Base-by-base conservation (phyloP, 64 coral and sea anemone species). In the Pocillopora verrucosa region DNA sequence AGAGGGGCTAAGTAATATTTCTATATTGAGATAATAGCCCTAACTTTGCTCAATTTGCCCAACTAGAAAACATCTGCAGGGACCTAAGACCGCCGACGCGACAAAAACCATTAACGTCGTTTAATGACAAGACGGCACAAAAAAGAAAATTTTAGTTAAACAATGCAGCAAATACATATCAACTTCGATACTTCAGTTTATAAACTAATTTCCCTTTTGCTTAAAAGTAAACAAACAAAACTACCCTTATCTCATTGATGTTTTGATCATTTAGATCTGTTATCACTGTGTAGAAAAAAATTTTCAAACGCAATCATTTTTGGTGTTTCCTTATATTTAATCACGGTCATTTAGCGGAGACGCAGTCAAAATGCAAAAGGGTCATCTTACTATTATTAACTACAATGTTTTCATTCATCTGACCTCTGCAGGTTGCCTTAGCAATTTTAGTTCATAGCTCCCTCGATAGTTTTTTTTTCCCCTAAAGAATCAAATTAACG, bases 141-240 rank as follows among this genome's bases (percentile, higher is more conserved):
- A 56, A 85, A 85, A 56, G 19, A 15, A 36, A 70, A 25, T 38
- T 79, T 67, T 65, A 22, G 37, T 62, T 19, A 56, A 70, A 58
- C 82, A 70, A 85, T 85, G 25, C 10, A 70, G 19, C 64, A 72
- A 72, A 57, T 70, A 70, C 25, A 11, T 25, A 22, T 51, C 64
- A 72, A 72, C 35, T 15, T 10, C 14, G 26, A 25, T 11, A 70
- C 20, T 70, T 70, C 19, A 70, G 19, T 70, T 70, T 14, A 12
- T 14, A 63, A 83, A 83, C 20, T 72, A 16, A 72, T 85, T 65
- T 85, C 61, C 10, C 36, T 20, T 85, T 14, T 1, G 57, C 61
- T 16, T 15, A 56, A 85, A 85, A 12, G 65, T 68, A 56, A 85
- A 85, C 82, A 72, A 25, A 19, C 36, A 13, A 65, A 80, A 83